phyloP scores from a whole-genome alignment of 2,113 vertebrate genomes.

The Xenus cinereus region DNA sequence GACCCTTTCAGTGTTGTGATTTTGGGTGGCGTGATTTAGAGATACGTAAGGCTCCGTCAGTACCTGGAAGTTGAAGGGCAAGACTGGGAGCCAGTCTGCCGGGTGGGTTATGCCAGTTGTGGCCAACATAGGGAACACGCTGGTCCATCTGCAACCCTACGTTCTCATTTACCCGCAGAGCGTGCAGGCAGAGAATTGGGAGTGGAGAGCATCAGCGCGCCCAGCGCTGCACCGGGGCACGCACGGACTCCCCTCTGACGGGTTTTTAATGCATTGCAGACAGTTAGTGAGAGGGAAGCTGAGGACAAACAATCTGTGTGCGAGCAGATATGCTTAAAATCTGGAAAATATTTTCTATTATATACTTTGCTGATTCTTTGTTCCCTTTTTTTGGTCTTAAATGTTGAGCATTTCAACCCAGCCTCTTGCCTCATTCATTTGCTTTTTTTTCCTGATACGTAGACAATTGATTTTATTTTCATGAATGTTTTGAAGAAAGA shows the following conservation, averaged over 20 bases:
- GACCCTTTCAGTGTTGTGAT: not conserved
- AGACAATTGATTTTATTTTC: not conserved
- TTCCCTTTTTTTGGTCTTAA: not conserved
- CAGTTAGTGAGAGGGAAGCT: not conserved
- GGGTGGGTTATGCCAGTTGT: not conserved
- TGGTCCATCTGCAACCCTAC: too few species aligned
- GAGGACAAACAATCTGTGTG: not conserved
- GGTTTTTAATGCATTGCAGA: not conserved
- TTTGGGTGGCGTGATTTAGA: not conserved
- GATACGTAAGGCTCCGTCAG: not conserved
- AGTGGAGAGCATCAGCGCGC: not conserved
- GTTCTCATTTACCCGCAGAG: not conserved
- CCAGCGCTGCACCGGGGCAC: not conserved
- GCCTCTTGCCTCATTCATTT: not conserved
- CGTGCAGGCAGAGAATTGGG: not conserved
- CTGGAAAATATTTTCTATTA: not conserved
- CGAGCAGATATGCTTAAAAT: not conserved
- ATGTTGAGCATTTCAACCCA: not conserved
- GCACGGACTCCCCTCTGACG: not conserved
- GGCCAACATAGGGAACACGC: not conserved
- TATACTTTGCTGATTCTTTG: not conserved
- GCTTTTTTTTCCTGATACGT: not conserved
- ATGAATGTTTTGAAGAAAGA: not conserved
- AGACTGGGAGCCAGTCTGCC: not conserved
- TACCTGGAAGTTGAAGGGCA: not conserved